Base-by-base conservation (phyloP, 2,113 vertebrate species). In the Antechinus stuartii region DNA sequence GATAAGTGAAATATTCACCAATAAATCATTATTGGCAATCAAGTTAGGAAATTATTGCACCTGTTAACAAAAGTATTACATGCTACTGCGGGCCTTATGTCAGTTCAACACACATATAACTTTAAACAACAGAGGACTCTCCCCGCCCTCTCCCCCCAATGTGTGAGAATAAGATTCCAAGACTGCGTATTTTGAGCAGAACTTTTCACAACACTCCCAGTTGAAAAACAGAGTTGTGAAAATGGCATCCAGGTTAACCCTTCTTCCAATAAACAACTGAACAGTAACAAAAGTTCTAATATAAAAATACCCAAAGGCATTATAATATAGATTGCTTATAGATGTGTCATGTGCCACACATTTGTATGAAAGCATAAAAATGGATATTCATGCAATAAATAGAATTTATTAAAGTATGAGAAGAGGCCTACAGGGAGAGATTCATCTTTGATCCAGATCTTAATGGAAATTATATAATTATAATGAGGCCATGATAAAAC, bases 391-490 rank as follows among this genome's bases (percentile, higher is more conserved):
- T 91, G 97, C 98, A 98, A 98, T 98, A 98, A 98, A 98, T 96
- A 98, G 98, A 98, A 98, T 98, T 98, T 98, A 98, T 98, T 98
- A 98, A 98, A 98, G 96, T 90, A 94, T 93, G 97, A 96, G 96
- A 95, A 98, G 98, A 98, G 97, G 94, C 97, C 98, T 98, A 98
- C 97, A 98, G 98, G 96, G 98, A 98, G 98, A 98, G 96, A 98
- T 97, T 98, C 97, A 97, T 98, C 98, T 97, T 96, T 97, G 98
- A 98, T 98, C 98, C 95, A 94, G 96, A 98, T 97, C 97, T 98
- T 98, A 98, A 99, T 98, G 97, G 97, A 98, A 98, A 98, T 98
- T 98, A 98, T 98, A 98, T 97, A 98, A 98, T 98, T 98, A 97
- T 98, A 98, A 98, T 97, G 98, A 98, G 98, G 97, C 97, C 91